Conservation (phyloP, 2,888 invertebrate genomes). For the Zhuqinia jingwanae region DNA sequence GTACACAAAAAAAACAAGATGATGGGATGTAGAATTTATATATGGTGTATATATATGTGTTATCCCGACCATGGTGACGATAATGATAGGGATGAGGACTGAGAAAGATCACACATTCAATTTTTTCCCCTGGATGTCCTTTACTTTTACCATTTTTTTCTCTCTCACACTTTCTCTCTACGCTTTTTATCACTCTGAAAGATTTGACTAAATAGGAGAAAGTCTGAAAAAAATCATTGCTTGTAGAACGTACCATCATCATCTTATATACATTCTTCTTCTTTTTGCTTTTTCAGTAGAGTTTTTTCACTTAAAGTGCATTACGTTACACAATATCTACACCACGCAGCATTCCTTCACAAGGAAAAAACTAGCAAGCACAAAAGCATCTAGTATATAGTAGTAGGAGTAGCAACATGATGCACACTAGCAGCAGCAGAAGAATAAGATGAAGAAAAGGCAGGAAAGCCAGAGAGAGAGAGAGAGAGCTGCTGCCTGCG, state of each 20-base stretch:
- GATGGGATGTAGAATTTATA: neutral
- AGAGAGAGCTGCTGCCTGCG: slow-evolving; percentile 22
- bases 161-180: neutral
- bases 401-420: neutral
- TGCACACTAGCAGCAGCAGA: neutral
- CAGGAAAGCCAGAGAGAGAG: neutral
- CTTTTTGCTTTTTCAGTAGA: too few relatives aligned
- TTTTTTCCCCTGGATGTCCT: neutral
- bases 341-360: neutral
- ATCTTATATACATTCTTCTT: neutral
- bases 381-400: too few relatives aligned
- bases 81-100: slow-evolving; percentile 11
- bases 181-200: slow-evolving; percentile 24
- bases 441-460: neutral
- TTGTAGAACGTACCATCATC: slow-evolving; percentile 10
- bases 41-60: neutral
- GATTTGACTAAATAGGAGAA: slow-evolving; percentile 47
- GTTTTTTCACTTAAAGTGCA: neutral
- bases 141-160: slow-evolving; percentile 13
- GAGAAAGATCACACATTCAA: neutral
- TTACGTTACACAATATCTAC: slow-evolving; percentile 4
- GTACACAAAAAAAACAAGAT: neutral
- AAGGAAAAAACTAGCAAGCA: neutral
- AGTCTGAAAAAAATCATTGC: slow-evolving; percentile 10
- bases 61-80: slow-evolving; percentile 6